Evolutionary conservation across 2,888 invertebrate genomes (phyloP).

Genomic region (Ornithoptera alexandrae): DNA sequence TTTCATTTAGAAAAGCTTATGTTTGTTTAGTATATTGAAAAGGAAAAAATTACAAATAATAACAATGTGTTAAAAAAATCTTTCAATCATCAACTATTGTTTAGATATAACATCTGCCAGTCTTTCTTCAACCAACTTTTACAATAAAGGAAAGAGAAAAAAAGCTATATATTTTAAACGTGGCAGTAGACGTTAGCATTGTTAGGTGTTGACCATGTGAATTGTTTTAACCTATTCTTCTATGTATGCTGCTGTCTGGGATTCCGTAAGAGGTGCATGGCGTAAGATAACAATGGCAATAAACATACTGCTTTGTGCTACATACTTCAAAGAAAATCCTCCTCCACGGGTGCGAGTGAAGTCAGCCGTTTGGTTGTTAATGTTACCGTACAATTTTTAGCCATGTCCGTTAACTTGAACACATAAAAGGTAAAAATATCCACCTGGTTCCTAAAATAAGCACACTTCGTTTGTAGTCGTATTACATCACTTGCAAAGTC

Average conservation of each 20-base stretch:
- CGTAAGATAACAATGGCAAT: slow-evolving; percentile 57
- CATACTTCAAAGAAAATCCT: slow-evolving; percentile 60
- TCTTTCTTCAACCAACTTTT: slow-evolving; percentile 6
- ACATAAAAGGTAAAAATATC: slow-evolving; percentile 31
- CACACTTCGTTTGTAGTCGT: neutral
- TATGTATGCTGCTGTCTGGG: slow-evolving; percentile 39
- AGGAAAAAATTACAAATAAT: too few relatives aligned
- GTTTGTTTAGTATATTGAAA: too few relatives aligned
- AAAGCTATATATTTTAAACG: slow-evolving; percentile 6
- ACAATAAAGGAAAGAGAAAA: slow-evolving; percentile 5
- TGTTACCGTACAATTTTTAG: slow-evolving; percentile 47
- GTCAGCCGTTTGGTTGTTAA: slow-evolving; percentile 53
- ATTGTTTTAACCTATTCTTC: slow-evolving; percentile 51
- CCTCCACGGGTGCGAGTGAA: slow-evolving; percentile 57
- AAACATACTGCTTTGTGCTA: slow-evolving; percentile 57
- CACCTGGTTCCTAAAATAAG: slow-evolving; percentile 12
- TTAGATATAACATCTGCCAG: too few relatives aligned
- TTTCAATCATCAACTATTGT: too few relatives aligned
- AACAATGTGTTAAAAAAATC: too few relatives aligned
- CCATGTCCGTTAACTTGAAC: slow-evolving; percentile 31
- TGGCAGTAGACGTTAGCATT: slow-evolving; percentile 12
- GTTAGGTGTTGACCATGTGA: slow-evolving; percentile 39
- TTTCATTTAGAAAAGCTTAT: too few relatives aligned
- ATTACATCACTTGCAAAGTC: too few relatives aligned
- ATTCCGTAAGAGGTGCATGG: slow-evolving; percentile 50